Conservation (phyloP, 2,797 vertebrate species). For the Acanthurus tractus region DNA sequence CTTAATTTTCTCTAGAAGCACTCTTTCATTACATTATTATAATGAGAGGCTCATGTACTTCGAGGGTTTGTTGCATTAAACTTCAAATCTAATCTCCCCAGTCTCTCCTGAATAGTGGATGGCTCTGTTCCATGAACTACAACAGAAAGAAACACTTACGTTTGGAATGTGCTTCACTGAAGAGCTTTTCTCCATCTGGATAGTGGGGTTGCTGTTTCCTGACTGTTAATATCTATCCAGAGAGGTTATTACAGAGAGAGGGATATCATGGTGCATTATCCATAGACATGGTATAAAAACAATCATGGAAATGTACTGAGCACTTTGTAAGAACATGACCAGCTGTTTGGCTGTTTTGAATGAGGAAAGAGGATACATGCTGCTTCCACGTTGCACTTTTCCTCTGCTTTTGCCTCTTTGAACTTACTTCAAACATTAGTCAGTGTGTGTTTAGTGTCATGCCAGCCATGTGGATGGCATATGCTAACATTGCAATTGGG, state of each 20-base stretch:
- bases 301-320: slow-evolving; percentile 63
- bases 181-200: slow-evolving; percentile 73
- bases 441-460: slow-evolving; percentile 87
- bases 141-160: slow-evolving; percentile 68
- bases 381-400: slow-evolving; percentile 82
- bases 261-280: slow-evolving; percentile 59
- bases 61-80: slow-evolving; percentile 45
- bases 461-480: slow-evolving; percentile 93
- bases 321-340: slow-evolving; percentile 57
- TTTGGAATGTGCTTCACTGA: slow-evolving; percentile 65
- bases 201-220: slow-evolving; percentile 69
- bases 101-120: slow-evolving; percentile 58
- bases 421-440: slow-evolving; percentile 88
- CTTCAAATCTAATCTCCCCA: slow-evolving; percentile 64
- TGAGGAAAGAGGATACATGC: slow-evolving; percentile 73
- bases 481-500: slow-evolving; percentile 85
- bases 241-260: slow-evolving; percentile 63
- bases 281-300: slow-evolving; percentile 60
- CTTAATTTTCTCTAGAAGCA: slow-evolving; percentile 32
- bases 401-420: slow-evolving; percentile 81
- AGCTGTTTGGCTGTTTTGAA: slow-evolving; percentile 76
- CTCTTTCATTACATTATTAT: slow-evolving; percentile 42
- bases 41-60: slow-evolving; percentile 43
- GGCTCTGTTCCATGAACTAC: slow-evolving; percentile 58
- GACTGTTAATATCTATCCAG: slow-evolving; percentile 59